Percentiles rank a stretch among this genome's conserved stretches.
Evolutionary conservation across 2,888 invertebrate genomes (phyloP).

Genomic region (Orthosia cruda): DNA sequence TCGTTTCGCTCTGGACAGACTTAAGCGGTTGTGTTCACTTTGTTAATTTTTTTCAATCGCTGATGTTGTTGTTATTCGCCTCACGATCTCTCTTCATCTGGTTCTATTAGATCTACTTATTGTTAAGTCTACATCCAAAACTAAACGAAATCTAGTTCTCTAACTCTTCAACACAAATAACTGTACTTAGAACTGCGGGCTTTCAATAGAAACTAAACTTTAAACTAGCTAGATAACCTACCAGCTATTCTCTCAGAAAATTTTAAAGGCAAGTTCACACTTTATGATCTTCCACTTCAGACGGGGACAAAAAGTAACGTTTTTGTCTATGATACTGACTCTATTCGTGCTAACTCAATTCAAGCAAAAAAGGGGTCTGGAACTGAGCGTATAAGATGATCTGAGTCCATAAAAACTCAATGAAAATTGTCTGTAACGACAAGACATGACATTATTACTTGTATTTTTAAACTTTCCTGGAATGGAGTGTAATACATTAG

Average conservation of each 20-base stretch:
- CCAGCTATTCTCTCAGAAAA: neutral
- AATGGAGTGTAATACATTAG: too few relatives aligned
- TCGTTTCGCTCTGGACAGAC: too few relatives aligned
- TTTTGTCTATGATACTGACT: constrained; percentile 10
- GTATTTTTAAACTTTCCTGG: neutral
- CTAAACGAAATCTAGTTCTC: neutral
- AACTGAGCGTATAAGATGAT: neutral
- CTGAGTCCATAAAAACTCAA: constrained; percentile 20
- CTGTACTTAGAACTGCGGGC: neutral
- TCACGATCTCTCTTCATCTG: too few relatives aligned
- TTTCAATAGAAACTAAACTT: neutral
- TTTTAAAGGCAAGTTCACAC: constrained; percentile 3
- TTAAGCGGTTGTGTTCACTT: too few relatives aligned
- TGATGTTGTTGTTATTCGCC: too few relatives aligned
- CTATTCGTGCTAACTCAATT: neutral
- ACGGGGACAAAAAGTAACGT: constrained; percentile 14
- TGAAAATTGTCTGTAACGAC: constrained; percentile 1
- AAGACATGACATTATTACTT: neutral
- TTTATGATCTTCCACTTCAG: neutral
- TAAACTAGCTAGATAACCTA: neutral
- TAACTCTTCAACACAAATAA: neutral
- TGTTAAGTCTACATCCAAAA: neutral
- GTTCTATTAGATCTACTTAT: too few relatives aligned
- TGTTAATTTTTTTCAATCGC: too few relatives aligned
- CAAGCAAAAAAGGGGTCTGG: constrained; percentile 29